Percentiles rank a stretch among this genome's conserved stretches.
Conservation (phyloP, 2,888 invertebrate genomes). For the Parasteatoda lunata region DNA sequence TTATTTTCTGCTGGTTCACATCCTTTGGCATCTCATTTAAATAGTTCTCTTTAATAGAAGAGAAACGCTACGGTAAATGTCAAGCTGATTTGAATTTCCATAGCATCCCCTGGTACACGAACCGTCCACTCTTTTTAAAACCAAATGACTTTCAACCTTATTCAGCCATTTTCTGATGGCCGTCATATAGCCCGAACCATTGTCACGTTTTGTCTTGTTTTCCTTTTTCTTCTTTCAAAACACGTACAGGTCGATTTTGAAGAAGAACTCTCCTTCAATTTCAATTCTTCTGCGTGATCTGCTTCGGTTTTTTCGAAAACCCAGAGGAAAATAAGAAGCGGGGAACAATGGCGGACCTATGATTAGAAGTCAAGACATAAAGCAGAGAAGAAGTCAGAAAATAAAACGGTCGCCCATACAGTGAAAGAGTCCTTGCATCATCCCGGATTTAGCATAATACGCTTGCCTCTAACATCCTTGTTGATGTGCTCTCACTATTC, state of each 20-base stretch:
- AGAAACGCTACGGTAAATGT: slow-evolving; percentile 54
- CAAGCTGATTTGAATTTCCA: slow-evolving; percentile 69
- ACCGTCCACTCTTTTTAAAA: slow-evolving; percentile 67
- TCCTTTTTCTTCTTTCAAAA: slow-evolving; percentile 36
- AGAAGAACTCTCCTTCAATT: slow-evolving; percentile 24
- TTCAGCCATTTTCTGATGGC: slow-evolving; percentile 64
- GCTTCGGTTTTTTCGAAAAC: slow-evolving; percentile 48
- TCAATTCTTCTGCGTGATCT: slow-evolving; percentile 54
- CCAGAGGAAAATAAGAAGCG: slow-evolving; percentile 60
- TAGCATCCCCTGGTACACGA: slow-evolving; percentile 42
- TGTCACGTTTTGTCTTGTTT: slow-evolving; percentile 28
- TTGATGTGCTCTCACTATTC: slow-evolving; percentile 36
- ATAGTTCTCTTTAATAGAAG: slow-evolving; percentile 18
- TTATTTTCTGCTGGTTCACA: slow-evolving; percentile 68
- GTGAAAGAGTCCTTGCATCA: slow-evolving; percentile 32
- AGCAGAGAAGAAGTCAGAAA: slow-evolving; percentile 52
- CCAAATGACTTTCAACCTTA: slow-evolving; percentile 67
- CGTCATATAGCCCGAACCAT: slow-evolving; percentile 29
- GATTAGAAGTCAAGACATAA: slow-evolving; percentile 66
- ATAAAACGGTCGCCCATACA: slow-evolving; percentile 55
- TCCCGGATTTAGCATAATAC: slow-evolving; percentile 59
- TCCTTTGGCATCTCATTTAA: slow-evolving; percentile 57
- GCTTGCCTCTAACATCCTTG: slow-evolving; percentile 23
- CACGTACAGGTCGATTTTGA: slow-evolving; percentile 38
- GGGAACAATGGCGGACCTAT: slow-evolving; percentile 54